Percentiles rank a stretch among this genome's conserved stretches.
Evolutionary conservation across 2,797 vertebrate genomes (phyloP).

Genomic region (Threskiornis aethiopicus): DNA sequence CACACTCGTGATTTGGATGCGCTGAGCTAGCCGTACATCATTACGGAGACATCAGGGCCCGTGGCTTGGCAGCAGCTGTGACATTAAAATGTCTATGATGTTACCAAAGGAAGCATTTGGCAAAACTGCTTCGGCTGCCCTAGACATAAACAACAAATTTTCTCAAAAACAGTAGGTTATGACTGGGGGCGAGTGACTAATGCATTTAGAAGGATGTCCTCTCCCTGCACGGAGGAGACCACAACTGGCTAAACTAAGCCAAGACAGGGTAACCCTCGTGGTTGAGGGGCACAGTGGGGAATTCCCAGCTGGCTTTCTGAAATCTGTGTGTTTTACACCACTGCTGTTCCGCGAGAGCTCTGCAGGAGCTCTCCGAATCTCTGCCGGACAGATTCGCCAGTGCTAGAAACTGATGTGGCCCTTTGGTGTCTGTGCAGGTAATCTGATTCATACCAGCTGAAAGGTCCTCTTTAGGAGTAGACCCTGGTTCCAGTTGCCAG

Average conservation of each 20-base stretch:
- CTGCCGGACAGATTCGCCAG: background rate
- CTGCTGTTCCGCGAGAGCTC: background rate
- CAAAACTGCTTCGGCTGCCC: background rate
- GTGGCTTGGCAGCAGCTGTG: background rate
- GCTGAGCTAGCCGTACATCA: background rate
- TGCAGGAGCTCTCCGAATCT: background rate
- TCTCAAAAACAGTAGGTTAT: background rate
- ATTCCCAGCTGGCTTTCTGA: slow-evolving; percentile 1
- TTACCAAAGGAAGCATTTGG: slow-evolving; percentile 26
- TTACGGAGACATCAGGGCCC: background rate
- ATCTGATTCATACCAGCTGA: background rate
- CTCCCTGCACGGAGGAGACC: background rate
- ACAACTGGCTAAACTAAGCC: slow-evolving; percentile 7
- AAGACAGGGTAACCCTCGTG: background rate
- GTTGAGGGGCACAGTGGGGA: background rate
- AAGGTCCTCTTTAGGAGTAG: background rate
- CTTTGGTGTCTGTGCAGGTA: background rate
- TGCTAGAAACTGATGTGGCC: background rate
- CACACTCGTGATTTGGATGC: background rate
- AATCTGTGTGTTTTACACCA: background rate
- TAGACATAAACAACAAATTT: slow-evolving; percentile 7
- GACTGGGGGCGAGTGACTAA: slow-evolving; percentile 6
- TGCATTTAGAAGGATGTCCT: background rate
- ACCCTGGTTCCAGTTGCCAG: background rate
- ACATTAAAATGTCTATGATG: background rate